phyloP scores from a whole-genome alignment of 2,888 invertebrate genomes.

The Ectemnius lituratus region DNA sequence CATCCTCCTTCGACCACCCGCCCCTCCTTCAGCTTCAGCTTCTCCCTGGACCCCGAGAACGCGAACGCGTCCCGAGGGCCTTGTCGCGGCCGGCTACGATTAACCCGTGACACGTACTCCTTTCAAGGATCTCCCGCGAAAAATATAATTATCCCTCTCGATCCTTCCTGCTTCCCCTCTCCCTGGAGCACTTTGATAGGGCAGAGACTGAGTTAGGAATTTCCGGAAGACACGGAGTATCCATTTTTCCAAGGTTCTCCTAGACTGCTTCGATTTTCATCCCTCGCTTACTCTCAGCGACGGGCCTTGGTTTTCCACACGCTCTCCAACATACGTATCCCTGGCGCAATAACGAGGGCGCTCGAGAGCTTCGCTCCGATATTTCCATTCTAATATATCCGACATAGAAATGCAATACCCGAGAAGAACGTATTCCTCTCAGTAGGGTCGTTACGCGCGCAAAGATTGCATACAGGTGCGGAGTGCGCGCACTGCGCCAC shows the following conservation, averaged over 20 bases:
- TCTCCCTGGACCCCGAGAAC: no score
- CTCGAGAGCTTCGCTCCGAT: slow-evolving; percentile 36
- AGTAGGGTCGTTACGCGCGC: slow-evolving; percentile 50
- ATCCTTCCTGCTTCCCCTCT: neutral
- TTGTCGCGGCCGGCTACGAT: slow-evolving; percentile 59
- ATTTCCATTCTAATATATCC: slow-evolving; percentile 56
- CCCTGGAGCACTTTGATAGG: no score
- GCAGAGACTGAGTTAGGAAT: no score
- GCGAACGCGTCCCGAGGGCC: slow-evolving; percentile 51
- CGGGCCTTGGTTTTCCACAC: slow-evolving; percentile 29
- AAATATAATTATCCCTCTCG: slow-evolving; percentile 19
- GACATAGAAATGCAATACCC: slow-evolving; percentile 43
- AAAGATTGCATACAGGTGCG: slow-evolving; percentile 57
- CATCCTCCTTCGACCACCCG: slow-evolving; percentile 4
- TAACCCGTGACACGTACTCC: slow-evolving; percentile 60
- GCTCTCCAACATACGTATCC: slow-evolving; percentile 38
- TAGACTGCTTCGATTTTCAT: neutral
- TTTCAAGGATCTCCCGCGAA: slow-evolving; percentile 39
- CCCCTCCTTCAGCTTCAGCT: no score
- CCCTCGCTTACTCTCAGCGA: slow-evolving; percentile 10
- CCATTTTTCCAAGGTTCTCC: no score
- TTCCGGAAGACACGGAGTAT: no score
- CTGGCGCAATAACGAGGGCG: slow-evolving; percentile 50
- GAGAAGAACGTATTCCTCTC: slow-evolving; percentile 47
- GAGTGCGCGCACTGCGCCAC: slow-evolving; percentile 1